Base-by-base conservation (phyloP, 2,797 vertebrate species). In the Gymnothorax reevesii region DNA sequence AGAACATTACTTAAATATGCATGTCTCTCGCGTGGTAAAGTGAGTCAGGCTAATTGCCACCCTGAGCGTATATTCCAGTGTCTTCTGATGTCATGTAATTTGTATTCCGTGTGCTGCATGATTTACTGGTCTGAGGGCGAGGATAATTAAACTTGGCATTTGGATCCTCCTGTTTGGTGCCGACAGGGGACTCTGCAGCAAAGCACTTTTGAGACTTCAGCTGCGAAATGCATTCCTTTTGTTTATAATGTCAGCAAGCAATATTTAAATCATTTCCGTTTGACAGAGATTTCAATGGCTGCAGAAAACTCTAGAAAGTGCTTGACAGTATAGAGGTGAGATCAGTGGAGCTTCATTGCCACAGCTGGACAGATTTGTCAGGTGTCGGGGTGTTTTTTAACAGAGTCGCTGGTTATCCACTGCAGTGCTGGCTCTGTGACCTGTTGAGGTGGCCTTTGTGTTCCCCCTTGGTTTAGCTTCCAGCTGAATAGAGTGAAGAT, bases 1-100 rank as follows among this genome's bases (percentile, higher is more conserved):
- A 80, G 77, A 55, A 54, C 52, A 55, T 12, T 80, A 7, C 55
- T 80, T 80, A 80, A 80, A 80, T 80, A 80, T 54, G 52, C 22
- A 80, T 80, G 52, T 80, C 52, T 9, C 52, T 17, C 42, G 17
- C 77, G 55, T 22, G 77, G 49, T 49, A 52, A 6, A 52, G 27
- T 15, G 73, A 22, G 33, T 64, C 22, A 42, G 25, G 71, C 25
- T 77, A 52, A 77, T 77, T 77, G 42, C 13, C 13, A 52, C 22
- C 73, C 7, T 17, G 27, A 49, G 20, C 13, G 52, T 77, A 52
- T 77, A 77, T 49, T 77, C 33, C 33, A 42, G 2, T 42, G 33
- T 42, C 33, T 17, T 42, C 12, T 77, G 73, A 77, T 15, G 73
- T 77, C 73, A 49, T 77, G 15, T 9, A 77, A 52, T 77, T 52